Evolutionary conservation across 2,888 invertebrate genomes (phyloP).

Genomic region (Lasioglossum zephyrum): DNA sequence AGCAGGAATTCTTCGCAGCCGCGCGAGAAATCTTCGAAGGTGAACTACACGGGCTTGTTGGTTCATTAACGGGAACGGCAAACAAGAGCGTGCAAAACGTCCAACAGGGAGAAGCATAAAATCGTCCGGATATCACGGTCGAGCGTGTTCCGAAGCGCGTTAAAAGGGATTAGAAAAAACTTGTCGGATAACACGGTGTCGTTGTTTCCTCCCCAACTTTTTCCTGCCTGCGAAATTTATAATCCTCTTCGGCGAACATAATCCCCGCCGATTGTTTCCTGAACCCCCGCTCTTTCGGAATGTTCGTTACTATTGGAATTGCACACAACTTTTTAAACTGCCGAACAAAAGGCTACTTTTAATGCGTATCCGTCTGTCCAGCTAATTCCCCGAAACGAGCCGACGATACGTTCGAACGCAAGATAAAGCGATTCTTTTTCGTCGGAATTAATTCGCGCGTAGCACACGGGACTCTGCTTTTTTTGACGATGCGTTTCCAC

Average conservation of each 20-base stretch:
- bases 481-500: no score
- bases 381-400: background rate
- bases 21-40: background rate
- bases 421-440: background rate
- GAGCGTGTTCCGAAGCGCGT: background rate
- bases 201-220: background rate
- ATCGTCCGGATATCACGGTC: constrained; percentile 1
- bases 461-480: no score
- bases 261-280: background rate
- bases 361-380: background rate
- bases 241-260: background rate
- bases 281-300: background rate
- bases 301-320: background rate
- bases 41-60: background rate
- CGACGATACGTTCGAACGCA: background rate
- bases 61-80: constrained; percentile 38
- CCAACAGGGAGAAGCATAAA: background rate
- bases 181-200: background rate
- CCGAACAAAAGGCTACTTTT: background rate
- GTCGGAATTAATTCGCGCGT: no score
- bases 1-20: constrained; percentile 30
- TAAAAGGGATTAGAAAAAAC: constrained; percentile 31
- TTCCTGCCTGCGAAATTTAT: background rate
- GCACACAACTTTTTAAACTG: background rate
- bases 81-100: constrained; percentile 25